phyloP scores from a whole-genome alignment of 2,888 invertebrate genomes.

The Pomacea canaliculata region DNA sequence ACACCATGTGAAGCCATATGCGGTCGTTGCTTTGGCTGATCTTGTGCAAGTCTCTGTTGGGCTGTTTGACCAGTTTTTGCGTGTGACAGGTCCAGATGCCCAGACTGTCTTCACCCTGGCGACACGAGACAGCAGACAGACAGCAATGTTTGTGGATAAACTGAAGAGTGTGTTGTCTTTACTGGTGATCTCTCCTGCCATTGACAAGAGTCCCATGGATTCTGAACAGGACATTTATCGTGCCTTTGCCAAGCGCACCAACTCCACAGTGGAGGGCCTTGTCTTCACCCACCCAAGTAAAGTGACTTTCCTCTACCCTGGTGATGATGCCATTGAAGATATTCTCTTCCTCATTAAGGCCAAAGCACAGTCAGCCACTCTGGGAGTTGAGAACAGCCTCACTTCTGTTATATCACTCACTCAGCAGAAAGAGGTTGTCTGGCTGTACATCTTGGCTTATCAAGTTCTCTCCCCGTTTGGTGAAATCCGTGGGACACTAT shows the following conservation, averaged over 20 bases:
- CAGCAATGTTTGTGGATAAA: slow-evolving; percentile 55
- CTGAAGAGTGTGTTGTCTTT: slow-evolving; percentile 56
- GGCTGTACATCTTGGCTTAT: slow-evolving; percentile 55
- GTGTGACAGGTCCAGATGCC: slow-evolving; percentile 56
- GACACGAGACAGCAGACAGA: slow-evolving; percentile 52
- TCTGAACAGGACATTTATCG: slow-evolving; percentile 65
- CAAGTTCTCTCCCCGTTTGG: slow-evolving; percentile 28
- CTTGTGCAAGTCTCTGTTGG: slow-evolving; percentile 63
- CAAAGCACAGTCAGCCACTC: slow-evolving; percentile 28
- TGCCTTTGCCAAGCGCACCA: slow-evolving; percentile 48
- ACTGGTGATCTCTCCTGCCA: slow-evolving; percentile 53
- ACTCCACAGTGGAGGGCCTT: slow-evolving; percentile 55
- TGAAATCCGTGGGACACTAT: slow-evolving; percentile 31
- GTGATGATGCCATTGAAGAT: slow-evolving; percentile 64
- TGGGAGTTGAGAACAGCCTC: neutral
- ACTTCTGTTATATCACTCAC: neutral
- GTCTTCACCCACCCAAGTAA: slow-evolving; percentile 62
- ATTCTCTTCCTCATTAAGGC: slow-evolving; percentile 60
- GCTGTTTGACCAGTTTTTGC: slow-evolving; percentile 66
- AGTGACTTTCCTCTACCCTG: slow-evolving; percentile 57
- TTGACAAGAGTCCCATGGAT: slow-evolving; percentile 52
- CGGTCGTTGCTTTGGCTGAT: slow-evolving; percentile 55
- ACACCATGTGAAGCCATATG: slow-evolving; percentile 47
- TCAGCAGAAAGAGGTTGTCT: slow-evolving; percentile 45
- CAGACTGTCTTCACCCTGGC: slow-evolving; percentile 58